Conservation (phyloP, 1,140 invertebrate genomes). For the Neuroterus valhalla region DNA sequence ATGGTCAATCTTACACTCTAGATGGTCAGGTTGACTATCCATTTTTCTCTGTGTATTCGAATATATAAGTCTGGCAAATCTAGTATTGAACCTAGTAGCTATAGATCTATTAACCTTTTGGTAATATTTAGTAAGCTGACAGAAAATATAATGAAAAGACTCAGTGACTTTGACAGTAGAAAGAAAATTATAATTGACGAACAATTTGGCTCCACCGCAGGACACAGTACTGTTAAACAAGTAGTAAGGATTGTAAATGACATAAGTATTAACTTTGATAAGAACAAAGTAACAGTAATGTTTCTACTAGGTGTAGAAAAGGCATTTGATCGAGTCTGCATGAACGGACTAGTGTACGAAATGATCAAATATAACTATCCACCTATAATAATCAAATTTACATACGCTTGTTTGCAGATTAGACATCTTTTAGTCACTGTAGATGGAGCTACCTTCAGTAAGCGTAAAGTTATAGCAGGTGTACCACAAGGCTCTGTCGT, state of each 20-base stretch:
- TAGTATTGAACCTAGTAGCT: too few species aligned
- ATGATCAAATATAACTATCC: constrained; percentile 48
- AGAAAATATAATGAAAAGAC: constrained; percentile 54
- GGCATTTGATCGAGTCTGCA: too few species aligned
- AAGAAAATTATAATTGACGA: too few species aligned
- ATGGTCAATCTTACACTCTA: too few species aligned
- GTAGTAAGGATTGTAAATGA: constrained; percentile 60
- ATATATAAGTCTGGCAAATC: too few species aligned
- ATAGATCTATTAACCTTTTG: constrained; percentile 61
- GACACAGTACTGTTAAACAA: constrained; percentile 64
- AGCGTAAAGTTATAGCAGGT: constrained; percentile 50
- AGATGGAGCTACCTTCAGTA: constrained; percentile 32
- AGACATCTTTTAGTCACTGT: constrained; percentile 46
- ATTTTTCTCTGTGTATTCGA: too few species aligned
- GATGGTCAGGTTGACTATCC: too few species aligned
- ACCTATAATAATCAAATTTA: constrained; percentile 55
- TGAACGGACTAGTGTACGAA: constrained; percentile 60
- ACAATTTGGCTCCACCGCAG: constrained; percentile 68
- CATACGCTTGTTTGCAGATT: constrained; percentile 53
- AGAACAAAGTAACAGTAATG: constrained; percentile 53
- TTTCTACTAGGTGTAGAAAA: too few species aligned
- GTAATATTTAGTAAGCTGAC: constrained; percentile 53
- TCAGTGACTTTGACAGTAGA: too few species aligned
- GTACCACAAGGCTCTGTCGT: constrained; percentile 61
- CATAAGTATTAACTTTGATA: constrained; percentile 59